phyloP scores from a whole-genome alignment of 2,888 invertebrate species.

The Pachymerium ferrugineum region DNA sequence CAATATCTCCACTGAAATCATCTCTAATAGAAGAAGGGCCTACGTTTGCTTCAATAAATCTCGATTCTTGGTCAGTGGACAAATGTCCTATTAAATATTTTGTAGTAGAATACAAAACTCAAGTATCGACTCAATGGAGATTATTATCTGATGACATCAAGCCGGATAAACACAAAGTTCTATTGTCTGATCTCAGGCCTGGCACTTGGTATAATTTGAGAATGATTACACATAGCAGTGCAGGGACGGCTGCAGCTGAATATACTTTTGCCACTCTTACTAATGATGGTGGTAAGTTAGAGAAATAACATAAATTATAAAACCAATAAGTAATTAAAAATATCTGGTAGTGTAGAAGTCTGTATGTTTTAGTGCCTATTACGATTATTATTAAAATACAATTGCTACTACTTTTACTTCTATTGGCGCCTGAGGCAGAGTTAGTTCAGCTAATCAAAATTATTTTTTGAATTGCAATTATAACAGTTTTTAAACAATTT shows the following conservation, averaged over 20 bases:
- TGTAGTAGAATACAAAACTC: neutral
- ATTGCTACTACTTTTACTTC: too few species aligned
- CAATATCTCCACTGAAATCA: neutral
- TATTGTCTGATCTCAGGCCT: conserved; percentile 43
- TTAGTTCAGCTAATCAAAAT: too few species aligned
- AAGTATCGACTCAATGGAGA: neutral
- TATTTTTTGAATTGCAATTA: too few species aligned
- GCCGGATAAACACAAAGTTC: conserved; percentile 43
- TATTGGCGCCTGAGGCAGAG: too few species aligned
- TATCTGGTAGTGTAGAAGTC: too few species aligned
- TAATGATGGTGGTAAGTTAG: neutral
- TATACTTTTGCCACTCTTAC: conserved; percentile 13
- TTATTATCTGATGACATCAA: conserved; percentile 43
- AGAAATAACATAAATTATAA: too few species aligned
- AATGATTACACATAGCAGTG: conserved; percentile 31
- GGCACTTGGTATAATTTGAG: conserved; percentile 30
- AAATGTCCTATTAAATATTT: neutral
- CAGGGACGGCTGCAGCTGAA: conserved; percentile 23
- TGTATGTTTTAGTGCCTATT: too few species aligned
- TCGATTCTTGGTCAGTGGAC: neutral
- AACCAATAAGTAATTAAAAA: too few species aligned
- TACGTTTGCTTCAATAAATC: neutral
- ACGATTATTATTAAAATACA: too few species aligned
- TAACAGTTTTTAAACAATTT: too few species aligned
- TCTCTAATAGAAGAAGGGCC: neutral